Evolutionary conservation across 2,888 invertebrate species (phyloP), one percentile per base, ranked within the genome.

Genomic region (Micropterix aruncella): DNA sequence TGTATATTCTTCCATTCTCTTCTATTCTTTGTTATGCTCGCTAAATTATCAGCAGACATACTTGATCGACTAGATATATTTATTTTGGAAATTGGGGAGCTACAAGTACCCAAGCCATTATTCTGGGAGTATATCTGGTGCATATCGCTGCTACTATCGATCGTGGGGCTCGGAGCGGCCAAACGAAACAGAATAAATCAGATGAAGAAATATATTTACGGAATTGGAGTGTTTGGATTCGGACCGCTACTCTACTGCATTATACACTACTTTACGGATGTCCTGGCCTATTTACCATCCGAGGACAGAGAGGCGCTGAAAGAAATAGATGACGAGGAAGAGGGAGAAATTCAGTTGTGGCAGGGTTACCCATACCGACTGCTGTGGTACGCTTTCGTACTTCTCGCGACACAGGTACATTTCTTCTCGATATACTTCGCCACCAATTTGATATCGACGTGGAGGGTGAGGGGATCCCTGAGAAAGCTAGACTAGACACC

Each of bases 121-220:
- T 77, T 81, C 67, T 96, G 95, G 95, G 95, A 96, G 65, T 95
- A 92, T 63, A 76, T 87, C 55, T 96, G 95, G 94, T 80, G 89
- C 52, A 65, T 80, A 16, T 92, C 93, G 54, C 68, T 93, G 46
- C 62, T 90, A 19, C 74, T 89, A 37, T 87, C 90, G 12, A 83
- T 93, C 62, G 68, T 93, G 46, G 94, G 89, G 3, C 70, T 94
- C 43, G 80, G 88, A 19, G 89, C 95, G 37, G 79, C 90, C 52
- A 83, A 89, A 54, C 82, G 80, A 52, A 96, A 95, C 67, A 82
- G 83, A 57, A 75, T 84, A 43, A 74, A 75, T 45, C 77, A 81
- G 40, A 76, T 92, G 65, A 74, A 82, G 54, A 77, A 80, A 54
- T 93, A 89, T 58, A 80, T 91, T 65, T 76, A 85, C 50, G 89